These are phyloP conservation scores for Caloenas nicobarica DNA, from an alignment of 2,113 vertebrate species.

Conservation along the genomic window DNA sequence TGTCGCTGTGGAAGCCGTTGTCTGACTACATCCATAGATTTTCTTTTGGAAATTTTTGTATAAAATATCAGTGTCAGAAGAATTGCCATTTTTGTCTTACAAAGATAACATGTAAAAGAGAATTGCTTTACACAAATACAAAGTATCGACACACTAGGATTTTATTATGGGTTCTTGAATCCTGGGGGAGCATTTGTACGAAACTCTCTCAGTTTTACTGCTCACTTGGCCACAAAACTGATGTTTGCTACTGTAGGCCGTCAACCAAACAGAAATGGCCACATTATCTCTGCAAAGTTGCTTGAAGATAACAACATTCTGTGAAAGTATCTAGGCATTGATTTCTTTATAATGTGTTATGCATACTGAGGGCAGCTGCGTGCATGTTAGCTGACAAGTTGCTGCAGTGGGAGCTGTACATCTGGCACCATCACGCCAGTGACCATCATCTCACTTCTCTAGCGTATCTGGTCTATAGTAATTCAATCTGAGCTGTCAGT, in stretches of 20 bases:
- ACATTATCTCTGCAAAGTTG: constrained; percentile 3
- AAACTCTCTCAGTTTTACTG: not conserved
- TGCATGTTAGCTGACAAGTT: constrained; percentile 1
- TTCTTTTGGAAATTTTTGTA: not conserved
- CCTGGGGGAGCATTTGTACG: not conserved
- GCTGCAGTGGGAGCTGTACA: not conserved
- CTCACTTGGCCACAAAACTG: not conserved
- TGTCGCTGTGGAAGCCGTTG: not conserved
- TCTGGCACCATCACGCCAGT: not conserved
- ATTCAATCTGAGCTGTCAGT: constrained; percentile 47
- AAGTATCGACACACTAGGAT: not conserved
- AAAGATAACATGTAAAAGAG: not conserved
- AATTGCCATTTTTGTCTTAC: constrained; percentile 10
- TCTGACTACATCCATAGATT: not conserved
- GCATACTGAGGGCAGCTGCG: not conserved
- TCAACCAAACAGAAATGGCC: constrained; percentile 23
- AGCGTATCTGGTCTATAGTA: not conserved
- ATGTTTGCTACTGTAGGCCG: not conserved
- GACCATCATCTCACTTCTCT: not conserved
- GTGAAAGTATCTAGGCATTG: constrained; percentile 19
- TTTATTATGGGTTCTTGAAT: not conserved
- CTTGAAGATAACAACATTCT: constrained; percentile 1
- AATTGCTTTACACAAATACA: constrained; percentile 13
- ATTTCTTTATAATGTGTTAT: constrained; percentile 38
- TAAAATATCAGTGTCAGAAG: not conserved